Percentiles rank a stretch among this genome's conserved stretches.
Evolutionary conservation across 2,888 invertebrate species (phyloP).

Genomic region (Lochmaea capreae): DNA sequence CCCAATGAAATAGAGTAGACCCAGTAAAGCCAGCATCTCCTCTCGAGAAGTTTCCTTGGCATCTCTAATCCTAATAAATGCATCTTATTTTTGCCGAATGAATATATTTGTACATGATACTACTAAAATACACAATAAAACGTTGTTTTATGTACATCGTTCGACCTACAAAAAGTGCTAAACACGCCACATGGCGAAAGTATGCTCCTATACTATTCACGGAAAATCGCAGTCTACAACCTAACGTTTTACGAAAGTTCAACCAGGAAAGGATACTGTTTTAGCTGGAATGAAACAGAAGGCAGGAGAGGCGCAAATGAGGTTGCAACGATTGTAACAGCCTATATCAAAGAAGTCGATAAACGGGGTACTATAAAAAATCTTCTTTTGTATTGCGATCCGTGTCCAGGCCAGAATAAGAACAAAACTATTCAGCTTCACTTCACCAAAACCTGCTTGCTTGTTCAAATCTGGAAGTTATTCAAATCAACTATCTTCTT

Average conservation of each 20-base stretch:
- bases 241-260: conserved; percentile 39
- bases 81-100: no score
- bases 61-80: no score
- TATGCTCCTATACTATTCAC: conserved; percentile 48
- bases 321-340: neutral
- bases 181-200: conserved; percentile 47
- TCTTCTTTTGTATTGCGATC: neutral
- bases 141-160: conserved; percentile 6
- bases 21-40: no score
- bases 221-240: conserved; percentile 50
- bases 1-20: no score
- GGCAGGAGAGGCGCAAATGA: neutral
- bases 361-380: neutral
- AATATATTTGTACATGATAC: no score
- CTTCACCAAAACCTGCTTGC: neutral
- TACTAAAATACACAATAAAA: no score
- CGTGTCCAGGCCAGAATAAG: neutral
- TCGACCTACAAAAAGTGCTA: conserved; percentile 32
- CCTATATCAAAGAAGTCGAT: neutral
- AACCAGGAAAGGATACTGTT: conserved; percentile 31
- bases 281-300: neutral
- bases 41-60: no score
- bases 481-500: neutral
- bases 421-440: neutral
- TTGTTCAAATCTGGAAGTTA: neutral